Conservation (phyloP, 2,888 invertebrate genomes). For the Odontocolon sp. region DNA sequence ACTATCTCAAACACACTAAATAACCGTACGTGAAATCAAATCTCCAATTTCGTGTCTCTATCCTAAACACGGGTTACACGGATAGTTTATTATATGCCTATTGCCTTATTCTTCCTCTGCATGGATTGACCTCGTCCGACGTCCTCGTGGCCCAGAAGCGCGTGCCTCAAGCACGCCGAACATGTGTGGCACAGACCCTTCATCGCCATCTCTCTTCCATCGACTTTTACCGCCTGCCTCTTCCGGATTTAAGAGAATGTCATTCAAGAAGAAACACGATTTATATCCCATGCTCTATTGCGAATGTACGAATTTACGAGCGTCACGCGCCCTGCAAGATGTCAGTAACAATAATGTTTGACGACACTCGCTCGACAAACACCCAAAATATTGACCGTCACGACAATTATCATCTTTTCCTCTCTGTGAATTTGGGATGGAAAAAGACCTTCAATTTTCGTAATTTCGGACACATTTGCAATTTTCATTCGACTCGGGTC, state of each 20-base stretch:
- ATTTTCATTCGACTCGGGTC: background rate
- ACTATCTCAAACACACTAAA: background rate
- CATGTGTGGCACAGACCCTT: conserved; percentile 65
- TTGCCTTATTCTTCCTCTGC: background rate
- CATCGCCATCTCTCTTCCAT: no score
- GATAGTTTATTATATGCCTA: no score
- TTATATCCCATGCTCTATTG: conserved; percentile 35
- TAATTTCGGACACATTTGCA: background rate
- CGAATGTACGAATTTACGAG: conserved; percentile 61
- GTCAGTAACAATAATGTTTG: conserved; percentile 34
- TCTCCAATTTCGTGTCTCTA: no score
- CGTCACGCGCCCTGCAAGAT: conserved; percentile 57
- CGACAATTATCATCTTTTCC: conserved; percentile 23
- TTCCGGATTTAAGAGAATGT: no score
- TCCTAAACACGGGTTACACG: no score
- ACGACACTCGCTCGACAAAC: conserved; percentile 36
- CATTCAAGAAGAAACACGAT: conserved; percentile 24
- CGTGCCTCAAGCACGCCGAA: conserved; percentile 49
- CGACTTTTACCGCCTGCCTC: no score
- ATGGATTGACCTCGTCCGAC: conserved; percentile 1
- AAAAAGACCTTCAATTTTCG: background rate
- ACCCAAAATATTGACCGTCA: conserved; percentile 63
- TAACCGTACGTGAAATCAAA: background rate
- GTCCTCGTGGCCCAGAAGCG: conserved; percentile 47
- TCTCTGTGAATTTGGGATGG: conserved; percentile 3